A percentile compares a stretch with the other conserved stretches of the same genome.
These are phyloP conservation scores for Brotula barbata DNA, from an alignment of 2,797 vertebrate genomes.

Conservation along the genomic window DNA sequence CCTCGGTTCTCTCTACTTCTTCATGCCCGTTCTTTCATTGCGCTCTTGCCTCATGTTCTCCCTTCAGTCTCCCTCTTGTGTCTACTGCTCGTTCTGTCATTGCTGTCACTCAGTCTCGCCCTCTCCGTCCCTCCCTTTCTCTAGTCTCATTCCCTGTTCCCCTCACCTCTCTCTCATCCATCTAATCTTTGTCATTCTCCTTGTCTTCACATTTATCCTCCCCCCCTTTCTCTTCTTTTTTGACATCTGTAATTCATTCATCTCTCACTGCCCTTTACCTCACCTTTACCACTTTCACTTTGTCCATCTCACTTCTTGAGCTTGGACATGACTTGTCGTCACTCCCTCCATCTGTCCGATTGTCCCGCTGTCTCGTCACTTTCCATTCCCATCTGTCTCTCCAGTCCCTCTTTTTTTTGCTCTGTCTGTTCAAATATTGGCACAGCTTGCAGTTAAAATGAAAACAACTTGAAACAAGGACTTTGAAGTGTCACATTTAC, in stretches of 20 bases:
- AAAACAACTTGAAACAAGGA: conserved; percentile 5
- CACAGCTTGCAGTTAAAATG: background rate
- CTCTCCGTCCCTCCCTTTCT: background rate
- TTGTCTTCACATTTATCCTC: conserved; percentile 44
- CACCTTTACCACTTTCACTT: conserved; percentile 44
- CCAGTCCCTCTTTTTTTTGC: background rate
- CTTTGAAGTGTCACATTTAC: conserved; percentile 9
- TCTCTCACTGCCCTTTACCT: conserved; percentile 43
- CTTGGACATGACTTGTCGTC: background rate
- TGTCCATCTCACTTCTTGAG: conserved; percentile 21
- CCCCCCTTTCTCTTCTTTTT: background rate
- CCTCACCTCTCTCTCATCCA: conserved; percentile 14
- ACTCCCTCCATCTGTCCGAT: conserved; percentile 22
- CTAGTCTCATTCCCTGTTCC: background rate
- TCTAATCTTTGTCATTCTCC: conserved; percentile 38
- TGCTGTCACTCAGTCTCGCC: conserved; percentile 25
- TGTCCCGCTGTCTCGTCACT: conserved; percentile 4
- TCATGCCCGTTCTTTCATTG: conserved; percentile 1
- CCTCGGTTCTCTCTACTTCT: conserved; percentile 23
- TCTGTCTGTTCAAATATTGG: conserved; percentile 1
- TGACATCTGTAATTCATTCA: conserved; percentile 39
- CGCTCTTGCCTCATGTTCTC: conserved; percentile 22
- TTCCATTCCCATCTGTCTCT: background rate
- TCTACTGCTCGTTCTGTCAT: conserved; percentile 31
- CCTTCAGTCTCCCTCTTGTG: conserved; percentile 34